Evolutionary conservation across 2,113 vertebrate species (phyloP).

Genomic region (Ceratotherium simum): DNA sequence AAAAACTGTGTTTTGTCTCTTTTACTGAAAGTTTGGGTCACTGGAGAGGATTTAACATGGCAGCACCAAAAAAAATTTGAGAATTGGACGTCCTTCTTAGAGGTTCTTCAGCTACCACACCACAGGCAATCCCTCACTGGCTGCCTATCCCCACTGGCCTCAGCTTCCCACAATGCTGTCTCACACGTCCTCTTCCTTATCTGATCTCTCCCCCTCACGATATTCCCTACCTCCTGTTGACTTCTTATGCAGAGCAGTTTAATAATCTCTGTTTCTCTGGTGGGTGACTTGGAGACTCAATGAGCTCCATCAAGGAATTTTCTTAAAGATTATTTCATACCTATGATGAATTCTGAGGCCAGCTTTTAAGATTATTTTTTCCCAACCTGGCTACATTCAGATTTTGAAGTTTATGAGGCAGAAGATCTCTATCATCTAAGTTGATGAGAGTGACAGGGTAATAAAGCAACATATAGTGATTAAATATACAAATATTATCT

Average conservation of each 20-base stretch:
- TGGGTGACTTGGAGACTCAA: background rate
- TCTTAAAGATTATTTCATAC: conserved; percentile 22
- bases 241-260: background rate
- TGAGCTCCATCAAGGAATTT: background rate
- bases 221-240: background rate
- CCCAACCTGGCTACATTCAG: background rate
- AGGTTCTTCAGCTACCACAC: background rate
- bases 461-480: background rate
- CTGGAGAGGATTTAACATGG: background rate
- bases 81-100: background rate
- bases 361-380: background rate
- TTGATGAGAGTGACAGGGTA: background rate
- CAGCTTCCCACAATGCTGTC: too few species aligned
- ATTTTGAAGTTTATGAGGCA: background rate
- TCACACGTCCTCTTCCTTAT: background rate
- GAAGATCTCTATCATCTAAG: background rate
- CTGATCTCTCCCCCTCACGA: background rate
- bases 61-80: background rate
- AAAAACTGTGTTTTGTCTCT: background rate
- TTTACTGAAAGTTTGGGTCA: background rate
- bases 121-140: background rate
- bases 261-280: background rate
- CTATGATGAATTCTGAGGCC: background rate
- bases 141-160: background rate
- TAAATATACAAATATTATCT: background rate